A percentile compares a stretch with the other conserved stretches of the same genome.
Conservation (phyloP, 1,140 invertebrate genomes). For the Platorchestia sp. region DNA sequence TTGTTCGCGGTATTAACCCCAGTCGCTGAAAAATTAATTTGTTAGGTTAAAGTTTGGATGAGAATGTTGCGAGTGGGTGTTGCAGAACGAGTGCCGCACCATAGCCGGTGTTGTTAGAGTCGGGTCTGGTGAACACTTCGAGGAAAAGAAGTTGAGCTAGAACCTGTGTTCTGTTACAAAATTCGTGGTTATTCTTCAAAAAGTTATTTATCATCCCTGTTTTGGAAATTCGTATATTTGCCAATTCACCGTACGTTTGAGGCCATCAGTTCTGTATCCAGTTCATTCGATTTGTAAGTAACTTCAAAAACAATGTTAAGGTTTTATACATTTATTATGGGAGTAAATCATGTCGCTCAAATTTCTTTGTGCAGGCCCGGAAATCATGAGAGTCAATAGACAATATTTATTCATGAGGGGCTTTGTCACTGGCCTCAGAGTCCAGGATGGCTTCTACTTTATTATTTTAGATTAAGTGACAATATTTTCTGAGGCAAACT, state of each 20-base stretch:
- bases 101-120: not conserved
- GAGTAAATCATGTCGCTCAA: not conserved
- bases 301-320: too few species aligned
- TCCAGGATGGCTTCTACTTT: not conserved
- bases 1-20: not conserved
- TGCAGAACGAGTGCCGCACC: not conserved
- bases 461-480: not conserved
- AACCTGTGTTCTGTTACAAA: not conserved
- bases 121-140: not conserved
- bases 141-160: not conserved
- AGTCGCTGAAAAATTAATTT: not conserved
- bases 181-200: not conserved
- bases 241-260: not conserved
- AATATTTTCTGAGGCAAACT: not conserved
- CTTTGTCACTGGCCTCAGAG: not conserved
- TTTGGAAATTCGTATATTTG: not conserved
- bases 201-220: not conserved
- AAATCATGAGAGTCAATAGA: not conserved
- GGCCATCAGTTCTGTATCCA: not conserved
- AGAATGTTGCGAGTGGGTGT: not conserved
- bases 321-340: too few species aligned
- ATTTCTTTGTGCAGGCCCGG: not conserved
- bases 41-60: not conserved
- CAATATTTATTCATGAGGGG: not conserved
- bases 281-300: not conserved